Evolutionary conservation across 2,888 invertebrate genomes (phyloP), one percentile per base, ranked within the genome.

Genomic region (Gortyna flavago): DNA sequence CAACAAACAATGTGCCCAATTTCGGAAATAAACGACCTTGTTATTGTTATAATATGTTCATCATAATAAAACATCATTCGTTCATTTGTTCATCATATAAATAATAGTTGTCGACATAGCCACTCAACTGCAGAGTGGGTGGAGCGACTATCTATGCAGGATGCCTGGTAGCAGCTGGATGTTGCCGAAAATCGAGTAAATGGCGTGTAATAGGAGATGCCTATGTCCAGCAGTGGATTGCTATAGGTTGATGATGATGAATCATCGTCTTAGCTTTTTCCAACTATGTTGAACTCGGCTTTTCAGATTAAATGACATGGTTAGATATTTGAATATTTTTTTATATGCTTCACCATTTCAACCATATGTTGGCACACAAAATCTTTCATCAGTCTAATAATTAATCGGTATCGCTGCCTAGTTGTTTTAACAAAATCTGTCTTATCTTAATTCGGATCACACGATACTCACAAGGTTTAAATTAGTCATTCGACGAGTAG

Each of bases 401-500:
- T 71, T 64, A 69, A 48, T 67, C 38, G 21, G 62, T 57, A 57
- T 54, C 25, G 44, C 44, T 32, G 57, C 35, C 29, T 48, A 38
- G 38, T 44, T 32, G 44, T 29, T 18, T 35, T 16, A 48, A 57
- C 11, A 71, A 65, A 68, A 71, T 80, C 35, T 59, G 62, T 48
- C 29, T 57, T n/a, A 64, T 72, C 66, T 72, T 71, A 71, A 75
- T 57, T 13, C 64, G 44, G 65, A 72, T 70, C 83, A 69, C 59
- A 73, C 32, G 59, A 67, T 79, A 71, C 57, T 70, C 74, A 67
- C 59, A 75, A 38, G 62, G 66, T 64, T 75, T 61, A 71, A 85
- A 87, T 80, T 78, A 69, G 75, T 73, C 68, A 76, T 67, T 77
- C 67, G 59, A 73, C 83, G 74, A 75, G 32, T 72, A 72, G 38